Percentiles rank a stretch among this genome's conserved stretches.
phyloP scores from a whole-genome alignment of 2,113 vertebrate species.

The Salvelinus namaycush region DNA sequence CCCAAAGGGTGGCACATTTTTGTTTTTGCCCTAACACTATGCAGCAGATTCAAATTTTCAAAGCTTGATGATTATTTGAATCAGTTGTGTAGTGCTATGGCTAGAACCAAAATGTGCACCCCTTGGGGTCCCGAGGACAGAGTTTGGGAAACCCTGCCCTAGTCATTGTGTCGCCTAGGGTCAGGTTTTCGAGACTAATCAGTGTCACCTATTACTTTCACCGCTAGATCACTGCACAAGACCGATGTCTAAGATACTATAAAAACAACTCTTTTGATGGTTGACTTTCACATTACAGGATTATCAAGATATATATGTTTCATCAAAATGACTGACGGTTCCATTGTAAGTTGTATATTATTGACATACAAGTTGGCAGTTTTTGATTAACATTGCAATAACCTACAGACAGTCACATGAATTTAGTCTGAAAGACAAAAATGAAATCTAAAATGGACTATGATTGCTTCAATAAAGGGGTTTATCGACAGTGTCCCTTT shows the following conservation, averaged over 20 bases:
- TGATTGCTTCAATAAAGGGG: constrained; percentile 53
- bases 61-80: too few species aligned
- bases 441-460: constrained; percentile 27
- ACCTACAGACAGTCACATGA: constrained; percentile 26
- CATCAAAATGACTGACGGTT: constrained; percentile 3
- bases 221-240: neutral
- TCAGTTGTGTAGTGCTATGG: too few species aligned
- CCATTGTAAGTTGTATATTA: constrained; percentile 12
- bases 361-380: neutral
- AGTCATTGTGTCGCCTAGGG: too few species aligned
- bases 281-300: neutral
- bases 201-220: too few species aligned
- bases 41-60: too few species aligned
- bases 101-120: too few species aligned
- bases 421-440: constrained; percentile 35
- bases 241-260: neutral
- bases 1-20: too few species aligned
- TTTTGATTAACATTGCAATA: constrained; percentile 34
- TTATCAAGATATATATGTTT: constrained; percentile 17
- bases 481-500: constrained; percentile 56
- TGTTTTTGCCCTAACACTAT: too few species aligned
- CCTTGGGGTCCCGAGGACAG: too few species aligned
- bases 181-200: too few species aligned
- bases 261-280: neutral
- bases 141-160: too few species aligned